Evolutionary conservation across 2,888 invertebrate genomes (phyloP).

Genomic region (Phengaris arion): DNA sequence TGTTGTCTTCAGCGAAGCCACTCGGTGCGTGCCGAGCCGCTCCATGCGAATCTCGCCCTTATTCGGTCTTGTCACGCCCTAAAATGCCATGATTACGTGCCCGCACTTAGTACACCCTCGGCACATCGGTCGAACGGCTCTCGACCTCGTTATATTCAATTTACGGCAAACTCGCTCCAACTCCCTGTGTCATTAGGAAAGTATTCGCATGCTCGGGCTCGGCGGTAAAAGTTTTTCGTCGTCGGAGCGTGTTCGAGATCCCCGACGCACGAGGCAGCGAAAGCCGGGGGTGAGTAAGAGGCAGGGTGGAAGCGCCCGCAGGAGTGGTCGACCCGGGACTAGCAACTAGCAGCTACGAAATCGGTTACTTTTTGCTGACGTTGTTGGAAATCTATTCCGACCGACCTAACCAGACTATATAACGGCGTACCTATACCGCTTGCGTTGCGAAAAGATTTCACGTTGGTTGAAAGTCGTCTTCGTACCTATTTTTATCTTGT

Average conservation of each 20-base stretch:
- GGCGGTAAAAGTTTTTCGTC: constrained; percentile 59
- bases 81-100: constrained; percentile 52
- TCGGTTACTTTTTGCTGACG: constrained; percentile 65
- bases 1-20: constrained; percentile 73
- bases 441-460: constrained; percentile 27
- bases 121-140: constrained; percentile 69
- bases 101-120: constrained; percentile 68
- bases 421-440: not conserved
- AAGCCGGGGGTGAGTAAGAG: constrained; percentile 70
- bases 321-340: constrained; percentile 74
- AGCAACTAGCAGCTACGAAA: constrained; percentile 75
- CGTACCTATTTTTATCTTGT: constrained; percentile 16
- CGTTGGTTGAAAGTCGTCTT: constrained; percentile 13
- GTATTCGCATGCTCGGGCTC: constrained; percentile 45
- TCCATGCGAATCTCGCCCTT: constrained; percentile 56
- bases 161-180: constrained; percentile 57
- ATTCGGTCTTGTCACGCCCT: constrained; percentile 47
- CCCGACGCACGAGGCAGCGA: constrained; percentile 75
- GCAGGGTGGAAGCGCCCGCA: constrained; percentile 60
- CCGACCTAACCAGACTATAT: constrained; percentile 7
- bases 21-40: constrained; percentile 54
- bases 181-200: constrained; percentile 42
- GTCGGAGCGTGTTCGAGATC: constrained; percentile 59
- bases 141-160: constrained; percentile 62
- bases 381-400: constrained; percentile 45